These are phyloP conservation scores for Coptotermes formosanus DNA, from an alignment of 1,140 invertebrate genomes.

Conservation along the genomic window DNA sequence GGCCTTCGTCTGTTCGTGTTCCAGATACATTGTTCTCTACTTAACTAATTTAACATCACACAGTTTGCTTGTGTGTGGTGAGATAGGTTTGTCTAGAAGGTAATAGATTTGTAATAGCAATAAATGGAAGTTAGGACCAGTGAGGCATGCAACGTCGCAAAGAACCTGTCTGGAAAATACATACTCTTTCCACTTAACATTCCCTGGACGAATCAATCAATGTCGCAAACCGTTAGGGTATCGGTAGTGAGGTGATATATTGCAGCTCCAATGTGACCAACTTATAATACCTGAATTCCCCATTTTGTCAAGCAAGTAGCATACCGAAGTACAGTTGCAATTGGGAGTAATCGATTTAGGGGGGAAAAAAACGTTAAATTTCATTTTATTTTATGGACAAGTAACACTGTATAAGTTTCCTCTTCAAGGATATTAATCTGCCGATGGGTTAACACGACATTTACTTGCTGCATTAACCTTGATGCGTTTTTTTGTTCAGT, in stretches of 20 bases:
- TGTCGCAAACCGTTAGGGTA: not conserved
- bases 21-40: too few relatives aligned
- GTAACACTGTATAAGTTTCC: not conserved
- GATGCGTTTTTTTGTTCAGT: not conserved
- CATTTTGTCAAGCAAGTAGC: not conserved
- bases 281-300: too few relatives aligned
- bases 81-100: too few relatives aligned
- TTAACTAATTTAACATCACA: too few relatives aligned
- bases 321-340: not conserved
- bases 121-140: too few relatives aligned
- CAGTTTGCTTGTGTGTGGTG: too few relatives aligned
- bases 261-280: not conserved
- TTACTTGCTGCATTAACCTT: not conserved
- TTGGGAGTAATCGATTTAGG: not conserved
- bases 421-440: not conserved
- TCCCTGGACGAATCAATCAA: not conserved
- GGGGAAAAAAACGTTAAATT: not conserved
- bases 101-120: too few relatives aligned
- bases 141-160: too few relatives aligned
- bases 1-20: too few relatives aligned
- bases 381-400: not conserved
- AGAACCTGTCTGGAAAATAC: too few relatives aligned
- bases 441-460: not conserved
- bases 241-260: not conserved
- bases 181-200: too few relatives aligned